Evolutionary conservation across 1,140 invertebrate genomes (phyloP), one percentile per base, ranked within the genome.

Genomic region (Argopecten irradians): DNA sequence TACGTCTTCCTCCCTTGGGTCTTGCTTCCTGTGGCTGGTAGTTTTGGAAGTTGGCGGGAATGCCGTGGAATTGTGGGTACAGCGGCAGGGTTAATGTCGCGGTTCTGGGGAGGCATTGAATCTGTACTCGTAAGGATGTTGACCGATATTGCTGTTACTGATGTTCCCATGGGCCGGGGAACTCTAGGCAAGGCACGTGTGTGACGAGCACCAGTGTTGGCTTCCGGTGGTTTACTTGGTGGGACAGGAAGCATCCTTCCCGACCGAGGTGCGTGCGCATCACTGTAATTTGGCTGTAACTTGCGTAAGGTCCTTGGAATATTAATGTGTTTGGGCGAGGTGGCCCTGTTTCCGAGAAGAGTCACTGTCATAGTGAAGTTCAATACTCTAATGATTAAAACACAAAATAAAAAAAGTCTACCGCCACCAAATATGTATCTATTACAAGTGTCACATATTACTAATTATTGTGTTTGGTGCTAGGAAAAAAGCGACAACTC

Each of bases 111-210:
- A 35, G 84, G 86, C 9, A 82, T 34, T 5, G 55, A 34, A 2
- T 36, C 86, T 11, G 89, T 36, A n/a, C 84, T 39, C 16, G 41
- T 87, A 11, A 71, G 55, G 55, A 71, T 71, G 55, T 71, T 71
- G 22, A 71, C 55, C 16, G 55, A 71, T 28, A 71, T 71, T 7
- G 55, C n/a, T 5, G n/a, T 71, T 3, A 71, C 55, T 0, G 86
- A 84, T 16, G 84, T 36, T 33, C 71, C 33, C 34, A 84, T 39
- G 1, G 89, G 89, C 9, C 83, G 32, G 28, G 89, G 89, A 13
- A 89, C 89, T 34, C 84, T 41, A 28, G 89, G 89, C n/a, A 89
- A 82, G 28, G 89, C 87, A 32, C 89, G 86, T n/a, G 86, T 86
- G 32, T 83, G 86, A 43, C 85, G 85, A 16, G 34, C 34, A 32